Percentiles rank a stretch among this genome's conserved stretches.
Evolutionary conservation across 2,888 invertebrate genomes (phyloP).

Genomic region (Limnephilus lunatus): DNA sequence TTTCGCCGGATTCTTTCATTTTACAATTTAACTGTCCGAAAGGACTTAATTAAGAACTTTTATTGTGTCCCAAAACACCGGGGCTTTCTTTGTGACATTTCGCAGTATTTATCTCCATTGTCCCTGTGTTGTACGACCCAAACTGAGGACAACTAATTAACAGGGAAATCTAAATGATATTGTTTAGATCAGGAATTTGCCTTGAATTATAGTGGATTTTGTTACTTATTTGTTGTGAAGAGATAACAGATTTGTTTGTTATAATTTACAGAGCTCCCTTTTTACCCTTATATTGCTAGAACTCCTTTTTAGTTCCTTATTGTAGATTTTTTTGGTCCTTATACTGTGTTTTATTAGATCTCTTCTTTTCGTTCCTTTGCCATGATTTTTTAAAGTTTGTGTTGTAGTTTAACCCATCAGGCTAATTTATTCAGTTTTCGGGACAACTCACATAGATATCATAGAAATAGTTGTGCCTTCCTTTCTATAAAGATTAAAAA

Average conservation of each 20-base stretch:
- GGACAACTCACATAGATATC: too few species aligned
- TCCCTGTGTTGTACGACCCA: neutral
- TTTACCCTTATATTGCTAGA: too few species aligned
- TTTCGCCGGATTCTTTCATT: conserved; percentile 25
- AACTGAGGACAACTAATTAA: conserved; percentile 11
- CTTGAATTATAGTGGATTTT: neutral
- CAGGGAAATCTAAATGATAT: conserved; percentile 10
- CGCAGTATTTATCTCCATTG: conserved; percentile 32
- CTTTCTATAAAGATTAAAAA: too few species aligned
- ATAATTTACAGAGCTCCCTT: too few species aligned
- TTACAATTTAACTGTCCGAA: conserved; percentile 34
- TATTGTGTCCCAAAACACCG: neutral
- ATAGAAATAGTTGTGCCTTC: too few species aligned
- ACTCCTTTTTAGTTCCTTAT: too few species aligned
- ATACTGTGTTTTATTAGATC: too few species aligned
- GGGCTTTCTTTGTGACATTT: conserved; percentile 24
- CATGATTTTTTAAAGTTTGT: too few species aligned
- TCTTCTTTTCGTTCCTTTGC: too few species aligned
- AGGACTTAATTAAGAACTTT: conserved; percentile 47
- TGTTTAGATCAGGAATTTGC: conserved; percentile 5
- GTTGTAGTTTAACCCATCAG: too few species aligned
- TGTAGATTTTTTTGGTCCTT: too few species aligned
- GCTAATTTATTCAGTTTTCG: too few species aligned
- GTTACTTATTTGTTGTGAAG: neutral
- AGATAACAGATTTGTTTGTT: neutral